Conservation (phyloP, 2,797 vertebrate species). For the Crypturellus tataupa region DNA sequence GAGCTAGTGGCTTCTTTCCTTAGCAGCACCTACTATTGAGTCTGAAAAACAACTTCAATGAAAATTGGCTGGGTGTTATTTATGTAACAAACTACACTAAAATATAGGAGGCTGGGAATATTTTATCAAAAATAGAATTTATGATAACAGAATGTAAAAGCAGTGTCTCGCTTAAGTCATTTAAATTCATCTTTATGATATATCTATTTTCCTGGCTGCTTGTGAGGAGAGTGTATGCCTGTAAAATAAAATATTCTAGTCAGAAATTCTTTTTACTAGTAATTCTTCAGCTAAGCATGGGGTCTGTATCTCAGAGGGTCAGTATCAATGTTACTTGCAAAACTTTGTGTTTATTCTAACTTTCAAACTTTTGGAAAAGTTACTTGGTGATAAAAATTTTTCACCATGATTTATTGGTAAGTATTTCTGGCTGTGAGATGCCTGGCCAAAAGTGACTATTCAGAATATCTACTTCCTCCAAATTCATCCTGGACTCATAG, state of each 20-base stretch:
- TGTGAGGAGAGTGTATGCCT: background rate
- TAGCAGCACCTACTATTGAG: background rate
- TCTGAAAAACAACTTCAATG: background rate
- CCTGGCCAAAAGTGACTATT: background rate
- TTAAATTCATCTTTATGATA: background rate
- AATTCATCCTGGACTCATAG: background rate
- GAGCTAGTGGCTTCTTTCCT: background rate
- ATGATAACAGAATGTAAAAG: background rate
- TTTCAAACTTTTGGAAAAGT: background rate
- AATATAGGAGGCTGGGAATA: background rate
- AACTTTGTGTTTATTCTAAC: background rate
- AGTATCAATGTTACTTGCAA: background rate
- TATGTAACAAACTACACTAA: background rate
- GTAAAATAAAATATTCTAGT: background rate
- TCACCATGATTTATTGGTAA: background rate
- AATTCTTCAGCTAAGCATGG: background rate
- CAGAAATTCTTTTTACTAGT: background rate
- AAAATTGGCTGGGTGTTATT: fast-evolving
- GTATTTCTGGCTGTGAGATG: background rate
- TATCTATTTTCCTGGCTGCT: background rate
- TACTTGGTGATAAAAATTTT: background rate
- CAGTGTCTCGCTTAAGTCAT: background rate
- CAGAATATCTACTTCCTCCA: background rate
- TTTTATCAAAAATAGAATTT: background rate
- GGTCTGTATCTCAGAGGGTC: background rate